Conservation (phyloP, 92 coral and sea anemone species). For the Parazoanthus swiftii region DNA sequence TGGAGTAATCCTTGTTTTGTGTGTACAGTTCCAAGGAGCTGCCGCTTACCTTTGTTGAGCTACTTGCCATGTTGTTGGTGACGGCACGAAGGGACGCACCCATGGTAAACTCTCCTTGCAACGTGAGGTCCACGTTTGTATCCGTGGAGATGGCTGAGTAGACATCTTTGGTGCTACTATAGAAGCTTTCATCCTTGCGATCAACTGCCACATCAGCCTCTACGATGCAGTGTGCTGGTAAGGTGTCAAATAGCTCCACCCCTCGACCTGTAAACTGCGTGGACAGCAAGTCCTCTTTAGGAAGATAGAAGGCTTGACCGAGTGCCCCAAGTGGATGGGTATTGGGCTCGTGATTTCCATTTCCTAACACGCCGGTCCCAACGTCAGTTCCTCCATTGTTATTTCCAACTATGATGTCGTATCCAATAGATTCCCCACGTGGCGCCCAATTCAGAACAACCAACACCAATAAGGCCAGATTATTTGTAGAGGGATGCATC, state of each 20-base stretch:
- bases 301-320: conserved; percentile 20
- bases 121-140: conserved; percentile 43
- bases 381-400: background rate
- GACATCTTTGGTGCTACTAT: conserved; percentile 52
- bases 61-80: conserved; percentile 55
- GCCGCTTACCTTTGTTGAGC: conserved; percentile 45
- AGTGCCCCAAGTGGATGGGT: conserved; percentile 18
- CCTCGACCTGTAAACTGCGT: conserved; percentile 43
- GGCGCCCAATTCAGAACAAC: background rate
- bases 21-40: conserved; percentile 50
- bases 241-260: background rate
- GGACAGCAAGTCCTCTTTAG: conserved; percentile 50
- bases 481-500: background rate
- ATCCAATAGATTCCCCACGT: background rate
- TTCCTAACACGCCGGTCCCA: background rate
- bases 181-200: conserved; percentile 53
- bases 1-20: conserved; percentile 26
- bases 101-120: conserved; percentile 49
- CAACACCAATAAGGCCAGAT: background rate
- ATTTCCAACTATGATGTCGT: background rate
- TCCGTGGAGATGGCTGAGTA: conserved; percentile 54
- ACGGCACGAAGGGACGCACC: conserved; percentile 54
- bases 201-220: conserved; percentile 8
- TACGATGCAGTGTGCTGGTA: conserved; percentile 30
- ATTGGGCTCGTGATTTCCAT: background rate